Percentiles rank a stretch among this genome's conserved stretches.
Evolutionary conservation across 2,888 invertebrate species (phyloP).

Genomic region (Cancer borealis): DNA sequence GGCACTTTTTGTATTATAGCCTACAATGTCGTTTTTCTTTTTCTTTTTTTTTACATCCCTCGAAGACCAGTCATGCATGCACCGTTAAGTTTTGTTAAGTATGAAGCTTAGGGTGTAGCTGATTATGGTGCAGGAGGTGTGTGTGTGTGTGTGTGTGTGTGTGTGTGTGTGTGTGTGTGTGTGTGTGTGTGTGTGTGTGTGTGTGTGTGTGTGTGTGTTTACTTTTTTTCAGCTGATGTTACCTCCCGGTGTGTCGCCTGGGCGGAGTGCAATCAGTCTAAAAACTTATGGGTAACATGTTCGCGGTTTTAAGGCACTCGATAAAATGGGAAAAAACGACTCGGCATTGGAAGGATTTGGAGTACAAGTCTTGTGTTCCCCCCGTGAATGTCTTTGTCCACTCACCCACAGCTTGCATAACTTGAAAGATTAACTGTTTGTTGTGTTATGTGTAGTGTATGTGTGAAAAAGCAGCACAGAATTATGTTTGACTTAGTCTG

Average conservation of each 20-base stretch:
- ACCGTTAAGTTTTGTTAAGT: neutral
- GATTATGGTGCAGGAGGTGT: neutral
- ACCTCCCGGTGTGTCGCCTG: neutral
- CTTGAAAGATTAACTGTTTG: neutral
- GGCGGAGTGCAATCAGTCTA: neutral
- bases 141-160: neutral
- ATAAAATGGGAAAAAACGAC: neutral
- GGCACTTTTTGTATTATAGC: neutral
- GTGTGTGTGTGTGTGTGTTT: neutral
- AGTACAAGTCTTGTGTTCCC: neutral
- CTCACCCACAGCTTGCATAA: no score
- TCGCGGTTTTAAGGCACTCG: neutral
- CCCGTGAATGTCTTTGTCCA: neutral
- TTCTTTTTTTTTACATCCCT: neutral
- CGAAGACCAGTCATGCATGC: neutral
- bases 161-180: neutral
- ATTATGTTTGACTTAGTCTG: neutral
- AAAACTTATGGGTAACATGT: neutral
- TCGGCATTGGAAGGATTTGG: neutral
- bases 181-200: neutral
- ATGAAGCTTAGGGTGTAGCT: neutral
- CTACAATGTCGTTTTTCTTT: neutral
- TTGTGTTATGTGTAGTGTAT: neutral
- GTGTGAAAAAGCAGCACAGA: neutral
- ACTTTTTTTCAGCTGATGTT: neutral